These are phyloP conservation scores for Pygocentrus nattereri DNA, from an alignment of 2,797 vertebrate genomes.

Conservation along the genomic window DNA sequence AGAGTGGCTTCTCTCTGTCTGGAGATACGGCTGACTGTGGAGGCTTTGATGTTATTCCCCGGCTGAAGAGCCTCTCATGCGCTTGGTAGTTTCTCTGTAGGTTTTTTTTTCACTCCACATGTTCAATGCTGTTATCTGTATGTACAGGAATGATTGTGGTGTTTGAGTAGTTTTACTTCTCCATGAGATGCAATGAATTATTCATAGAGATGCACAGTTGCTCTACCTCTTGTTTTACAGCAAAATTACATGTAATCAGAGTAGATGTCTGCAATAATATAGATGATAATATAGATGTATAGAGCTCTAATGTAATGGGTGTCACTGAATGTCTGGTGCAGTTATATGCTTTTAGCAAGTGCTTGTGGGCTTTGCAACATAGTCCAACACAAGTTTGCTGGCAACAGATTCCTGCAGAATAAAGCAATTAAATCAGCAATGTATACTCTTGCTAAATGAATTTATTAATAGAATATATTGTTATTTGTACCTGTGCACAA, in stretches of 20 bases:
- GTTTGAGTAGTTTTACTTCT: neutral
- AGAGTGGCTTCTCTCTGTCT: conserved; percentile 46
- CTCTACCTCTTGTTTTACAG: conserved; percentile 30
- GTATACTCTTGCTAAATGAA: neutral
- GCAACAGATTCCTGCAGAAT: neutral
- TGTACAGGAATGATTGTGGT: conserved; percentile 13
- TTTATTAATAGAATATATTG: neutral
- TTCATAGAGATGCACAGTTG: conserved; percentile 27
- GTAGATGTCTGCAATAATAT: neutral
- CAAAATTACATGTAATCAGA: conserved; percentile 37
- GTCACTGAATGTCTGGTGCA: neutral
- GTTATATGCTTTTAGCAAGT: conserved; percentile 33
- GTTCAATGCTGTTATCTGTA: conserved; percentile 34
- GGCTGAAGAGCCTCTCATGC: conserved; percentile 34
- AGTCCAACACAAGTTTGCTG: neutral
- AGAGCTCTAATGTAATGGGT: conserved; percentile 4
- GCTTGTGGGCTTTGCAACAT: conserved; percentile 8
- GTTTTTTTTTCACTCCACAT: conserved; percentile 31
- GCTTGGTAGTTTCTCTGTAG: conserved; percentile 22
- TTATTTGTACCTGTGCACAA: neutral
- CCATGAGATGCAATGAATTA: conserved; percentile 36
- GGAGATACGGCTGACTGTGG: conserved; percentile 38
- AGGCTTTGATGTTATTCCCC: conserved; percentile 50
- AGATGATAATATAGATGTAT: neutral
- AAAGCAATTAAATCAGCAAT: neutral